Evolutionary conservation across 2,797 vertebrate genomes (phyloP).

Genomic region (Sarcophilus harrisii): DNA sequence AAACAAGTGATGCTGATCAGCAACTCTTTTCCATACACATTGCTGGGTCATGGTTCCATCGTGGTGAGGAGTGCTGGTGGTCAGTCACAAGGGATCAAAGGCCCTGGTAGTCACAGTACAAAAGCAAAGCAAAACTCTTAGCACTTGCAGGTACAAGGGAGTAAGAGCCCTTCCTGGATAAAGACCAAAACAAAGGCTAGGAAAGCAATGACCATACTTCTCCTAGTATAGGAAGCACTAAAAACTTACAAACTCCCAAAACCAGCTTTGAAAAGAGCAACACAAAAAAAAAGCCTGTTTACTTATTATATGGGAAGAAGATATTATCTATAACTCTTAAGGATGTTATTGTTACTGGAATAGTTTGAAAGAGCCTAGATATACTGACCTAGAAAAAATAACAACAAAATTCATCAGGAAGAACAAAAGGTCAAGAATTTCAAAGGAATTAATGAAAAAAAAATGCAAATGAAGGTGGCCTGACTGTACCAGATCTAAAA

Average conservation of each 20-base stretch:
- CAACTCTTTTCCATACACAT: neutral
- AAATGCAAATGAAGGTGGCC: no score
- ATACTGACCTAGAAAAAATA: no score
- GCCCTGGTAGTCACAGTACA: neutral
- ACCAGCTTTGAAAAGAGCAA: neutral
- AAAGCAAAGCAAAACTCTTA: neutral
- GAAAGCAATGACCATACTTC: neutral
- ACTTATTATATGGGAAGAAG: no score
- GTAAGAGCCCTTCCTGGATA: neutral
- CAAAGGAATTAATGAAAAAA: no score
- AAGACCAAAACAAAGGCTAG: neutral
- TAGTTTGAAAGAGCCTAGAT: no score
- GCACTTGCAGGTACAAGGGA: neutral
- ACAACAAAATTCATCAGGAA: no score
- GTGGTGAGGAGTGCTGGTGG: neutral
- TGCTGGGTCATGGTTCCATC: neutral
- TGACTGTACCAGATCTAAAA: no score
- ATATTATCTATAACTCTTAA: no score
- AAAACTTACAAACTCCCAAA: neutral
- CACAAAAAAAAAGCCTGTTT: neutral
- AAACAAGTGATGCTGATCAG: neutral
- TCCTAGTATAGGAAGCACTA: neutral
- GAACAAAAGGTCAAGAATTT: no score
- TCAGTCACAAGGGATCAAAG: neutral
- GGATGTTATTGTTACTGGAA: no score